Conservation (phyloP, 2,113 vertebrate genomes). For the Megaceryle torquata region DNA sequence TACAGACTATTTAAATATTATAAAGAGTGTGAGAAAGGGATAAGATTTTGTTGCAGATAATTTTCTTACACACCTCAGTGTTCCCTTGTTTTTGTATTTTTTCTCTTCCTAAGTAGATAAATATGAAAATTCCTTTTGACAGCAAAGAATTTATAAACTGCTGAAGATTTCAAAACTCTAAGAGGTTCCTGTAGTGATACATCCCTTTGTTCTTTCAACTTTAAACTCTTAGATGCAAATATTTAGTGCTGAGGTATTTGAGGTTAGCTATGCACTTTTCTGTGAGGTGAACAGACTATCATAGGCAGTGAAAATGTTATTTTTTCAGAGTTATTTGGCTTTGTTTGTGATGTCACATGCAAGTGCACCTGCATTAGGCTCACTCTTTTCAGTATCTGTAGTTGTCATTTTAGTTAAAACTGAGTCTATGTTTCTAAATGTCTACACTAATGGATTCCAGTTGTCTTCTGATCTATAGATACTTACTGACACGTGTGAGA, state of each 20-base stretch:
- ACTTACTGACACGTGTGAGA: neutral
- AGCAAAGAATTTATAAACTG: neutral
- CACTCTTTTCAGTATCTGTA: neutral
- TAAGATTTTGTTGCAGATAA: neutral
- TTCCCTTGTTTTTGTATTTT: neutral
- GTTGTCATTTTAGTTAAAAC: neutral
- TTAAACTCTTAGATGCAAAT: neutral
- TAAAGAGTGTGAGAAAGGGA: neutral
- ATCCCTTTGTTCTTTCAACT: neutral
- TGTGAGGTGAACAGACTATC: neutral
- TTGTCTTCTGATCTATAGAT: neutral
- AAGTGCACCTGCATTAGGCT: neutral
- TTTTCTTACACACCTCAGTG: neutral
- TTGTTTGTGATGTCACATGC: neutral
- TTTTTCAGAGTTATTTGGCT: neutral
- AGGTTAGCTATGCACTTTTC: neutral
- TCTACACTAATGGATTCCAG: neutral
- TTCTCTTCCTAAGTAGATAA: neutral
- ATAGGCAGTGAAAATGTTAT: neutral
- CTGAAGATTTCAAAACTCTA: constrained; percentile 3
- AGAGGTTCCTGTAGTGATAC: neutral
- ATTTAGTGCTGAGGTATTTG: neutral
- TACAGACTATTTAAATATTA: neutral
- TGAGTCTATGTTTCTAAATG: neutral
- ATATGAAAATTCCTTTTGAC: neutral